Evolutionary conservation across 2,888 invertebrate species (phyloP).

Genomic region (Drosophila mimica): DNA sequence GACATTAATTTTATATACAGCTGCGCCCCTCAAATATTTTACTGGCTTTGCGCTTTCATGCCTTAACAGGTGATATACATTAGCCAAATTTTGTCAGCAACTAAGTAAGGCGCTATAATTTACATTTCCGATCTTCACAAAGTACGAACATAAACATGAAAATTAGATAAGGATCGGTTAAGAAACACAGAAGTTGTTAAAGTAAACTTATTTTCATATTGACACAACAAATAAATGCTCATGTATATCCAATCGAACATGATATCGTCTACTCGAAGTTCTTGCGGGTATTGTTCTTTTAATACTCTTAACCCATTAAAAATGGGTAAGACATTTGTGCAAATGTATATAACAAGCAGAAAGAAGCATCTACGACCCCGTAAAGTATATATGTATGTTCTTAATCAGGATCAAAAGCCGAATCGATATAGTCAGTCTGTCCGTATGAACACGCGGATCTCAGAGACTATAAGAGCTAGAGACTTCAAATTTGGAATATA

Average conservation of each 20-base stretch:
- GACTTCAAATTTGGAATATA: too few relatives aligned
- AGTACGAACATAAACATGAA: neutral
- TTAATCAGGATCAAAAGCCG: too few relatives aligned
- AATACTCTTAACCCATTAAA: too few relatives aligned
- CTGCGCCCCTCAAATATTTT: constrained; percentile 37
- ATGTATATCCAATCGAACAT: neutral
- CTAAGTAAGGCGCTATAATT: neutral
- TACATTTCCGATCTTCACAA: neutral
- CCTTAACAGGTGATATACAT: neutral
- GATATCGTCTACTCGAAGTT: neutral
- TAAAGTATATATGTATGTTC: too few relatives aligned
- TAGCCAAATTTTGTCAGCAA: neutral
- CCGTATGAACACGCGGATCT: too few relatives aligned
- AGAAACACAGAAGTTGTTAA: neutral
- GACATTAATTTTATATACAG: constrained; percentile 58
- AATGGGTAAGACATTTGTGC: too few relatives aligned
- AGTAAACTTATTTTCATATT: neutral
- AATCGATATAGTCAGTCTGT: too few relatives aligned
- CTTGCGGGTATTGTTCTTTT: neutral
- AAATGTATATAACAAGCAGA: too few relatives aligned
- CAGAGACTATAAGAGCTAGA: too few relatives aligned
- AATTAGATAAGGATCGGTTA: neutral
- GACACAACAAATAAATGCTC: neutral
- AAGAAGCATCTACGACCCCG: too few relatives aligned
- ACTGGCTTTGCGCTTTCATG: constrained; percentile 9